Evolutionary conservation across 2,888 invertebrate genomes (phyloP), one percentile per base, ranked within the genome.

Genomic region (Psylliodes chrysocephalus): DNA sequence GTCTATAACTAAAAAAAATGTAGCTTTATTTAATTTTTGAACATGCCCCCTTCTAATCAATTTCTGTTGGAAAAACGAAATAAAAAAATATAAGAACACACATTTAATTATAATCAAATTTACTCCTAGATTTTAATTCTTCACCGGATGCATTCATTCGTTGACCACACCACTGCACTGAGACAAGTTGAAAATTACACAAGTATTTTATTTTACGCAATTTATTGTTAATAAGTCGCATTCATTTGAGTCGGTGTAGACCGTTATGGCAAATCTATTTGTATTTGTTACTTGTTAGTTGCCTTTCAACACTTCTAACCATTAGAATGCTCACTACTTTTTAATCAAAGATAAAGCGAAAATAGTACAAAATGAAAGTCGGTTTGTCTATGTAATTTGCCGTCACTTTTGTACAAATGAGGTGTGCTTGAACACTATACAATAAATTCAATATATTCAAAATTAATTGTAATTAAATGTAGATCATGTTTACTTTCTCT

Each of bases 171-270:
- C n/a, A 22, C 22, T 2, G 6, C 22, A 22, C 22, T 22, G 1
- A 12, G 14, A 5, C 12, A 8, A 42, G 17, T 15, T 42, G 18
- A 4, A 14, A 46, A 51, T 51, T 51, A 51, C 49, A 51, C 49
- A 51, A 51, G 49, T 30, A 30, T 51, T 51, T 51, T 8, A 51
- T 51, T 51, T 47, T 47, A 46, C 47, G 47, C 28, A 47, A 47
- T 47, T 51, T 51, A 51, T 51, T 30, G 49, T 51, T 51, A 51
- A 51, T 51, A 51, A 51, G 49, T 51, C 30, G 49, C 49, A 51
- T 51, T 51, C 49, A 51, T 51, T 51, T 49, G 49, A 25, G 25
- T 8, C 15, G 5, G 33, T 51, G 15, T 6, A n/a, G 49, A 51
- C 49, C 30, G 30, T 51, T 51, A 51, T 51, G 49, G 49, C 10